Evolutionary conservation across 2,113 vertebrate genomes (phyloP), one percentile per base, ranked within the genome.

Genomic region (Apteryx mantelli): DNA sequence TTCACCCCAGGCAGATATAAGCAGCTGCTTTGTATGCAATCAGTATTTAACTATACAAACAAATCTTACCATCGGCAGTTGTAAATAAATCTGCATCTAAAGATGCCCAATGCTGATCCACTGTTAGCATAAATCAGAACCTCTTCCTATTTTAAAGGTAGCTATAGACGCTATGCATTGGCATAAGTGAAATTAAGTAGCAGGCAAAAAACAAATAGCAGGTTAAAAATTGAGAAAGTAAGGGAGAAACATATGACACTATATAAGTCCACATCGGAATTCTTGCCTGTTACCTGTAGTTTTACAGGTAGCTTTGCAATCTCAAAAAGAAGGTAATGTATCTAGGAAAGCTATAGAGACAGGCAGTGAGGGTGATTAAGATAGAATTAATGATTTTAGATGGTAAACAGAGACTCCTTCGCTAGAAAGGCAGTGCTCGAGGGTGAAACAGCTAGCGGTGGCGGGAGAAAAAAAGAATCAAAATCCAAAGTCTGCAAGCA

Each of bases 21-120:
- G 79, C 85, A 95, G 88, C 52, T 94, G 78, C 38, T 94, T 94
- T 50, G 38, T 18, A 16, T 68, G 63, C 73, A 82, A 91, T 75
- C 46, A 82, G 65, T 52, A 77, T 83, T 95, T 88, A 92, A 82
- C 61, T 75, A n/a, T 20, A 52, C 38, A 91, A 93, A 93, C 53
- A 79, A 44, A 73, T 48, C 70, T 60, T 87, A 76, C 78, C 48
- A 56, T 87, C 71, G 58, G 42, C 36, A 26, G 50, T 73, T 0
- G 0, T 76, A 87, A 96, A 89, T 89, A 85, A 87, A 76, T 73
- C 52, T 91, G 52, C 52, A 87, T 52, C 1, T 9, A 25, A 60
- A 82, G 44, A 66, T 48, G 30, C 26, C 25, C 64, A 11, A 34
- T 1, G 3, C 52, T 84, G 46, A n/a, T 38, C 52, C 77, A 46